These are phyloP conservation scores for Hypercompe scribonia DNA, from an alignment of 2,888 invertebrate species.

Conservation along the genomic window DNA sequence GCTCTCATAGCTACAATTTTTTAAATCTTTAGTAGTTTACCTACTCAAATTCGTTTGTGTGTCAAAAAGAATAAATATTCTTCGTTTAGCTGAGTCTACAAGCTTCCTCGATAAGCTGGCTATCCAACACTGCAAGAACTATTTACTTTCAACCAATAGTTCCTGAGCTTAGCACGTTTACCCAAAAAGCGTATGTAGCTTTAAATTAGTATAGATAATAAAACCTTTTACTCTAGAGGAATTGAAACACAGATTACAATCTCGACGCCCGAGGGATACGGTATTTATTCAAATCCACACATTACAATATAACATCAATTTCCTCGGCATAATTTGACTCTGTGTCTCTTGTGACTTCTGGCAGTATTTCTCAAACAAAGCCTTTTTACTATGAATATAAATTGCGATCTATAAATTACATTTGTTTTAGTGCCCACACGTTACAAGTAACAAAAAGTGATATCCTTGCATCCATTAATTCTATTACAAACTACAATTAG, in stretches of 20 bases:
- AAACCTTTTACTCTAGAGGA: neutral
- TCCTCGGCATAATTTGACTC: neutral
- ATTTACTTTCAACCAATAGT: no score
- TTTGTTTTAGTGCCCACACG: neutral
- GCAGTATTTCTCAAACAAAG: neutral
- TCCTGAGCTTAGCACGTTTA: no score
- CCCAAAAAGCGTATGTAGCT: neutral
- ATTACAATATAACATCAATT: neutral
- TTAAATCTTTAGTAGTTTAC: no score
- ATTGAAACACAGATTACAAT: neutral
- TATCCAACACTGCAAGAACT: neutral
- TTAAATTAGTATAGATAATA: neutral
- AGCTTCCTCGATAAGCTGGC: no score
- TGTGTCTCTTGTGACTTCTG: neutral
- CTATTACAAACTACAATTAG: neutral
- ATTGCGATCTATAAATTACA: neutral
- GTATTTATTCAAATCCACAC: conserved; percentile 3
- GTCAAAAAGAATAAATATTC: no score
- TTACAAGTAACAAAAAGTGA: no score
- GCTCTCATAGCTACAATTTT: no score
- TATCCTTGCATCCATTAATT: neutral
- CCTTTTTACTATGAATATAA: neutral
- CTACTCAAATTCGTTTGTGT: no score
- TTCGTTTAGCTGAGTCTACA: no score
- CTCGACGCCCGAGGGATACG: neutral